A percentile compares a stretch with the other conserved stretches of the same genome.
Conservation (phyloP, 1,140 invertebrate genomes). For the Neodiprion virginianus region DNA sequence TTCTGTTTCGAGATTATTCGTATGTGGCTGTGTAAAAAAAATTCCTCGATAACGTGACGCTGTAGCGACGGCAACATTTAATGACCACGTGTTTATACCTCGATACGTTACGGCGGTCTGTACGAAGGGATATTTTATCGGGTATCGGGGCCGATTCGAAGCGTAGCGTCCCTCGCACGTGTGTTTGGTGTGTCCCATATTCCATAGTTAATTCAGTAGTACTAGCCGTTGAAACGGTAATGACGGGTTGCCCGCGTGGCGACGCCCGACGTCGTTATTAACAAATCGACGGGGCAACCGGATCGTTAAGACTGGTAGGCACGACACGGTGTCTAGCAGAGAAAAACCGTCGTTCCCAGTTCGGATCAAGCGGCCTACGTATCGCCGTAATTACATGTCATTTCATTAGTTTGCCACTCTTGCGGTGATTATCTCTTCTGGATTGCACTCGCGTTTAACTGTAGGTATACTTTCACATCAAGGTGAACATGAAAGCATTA, state of each 20-base stretch:
- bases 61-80: not conserved
- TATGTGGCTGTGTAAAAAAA: no score
- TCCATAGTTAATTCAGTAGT: not conserved
- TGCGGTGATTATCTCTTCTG: no score
- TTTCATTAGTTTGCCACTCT: not conserved
- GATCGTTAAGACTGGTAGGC: not conserved
- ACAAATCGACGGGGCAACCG: not conserved
- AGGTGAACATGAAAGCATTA: no score
- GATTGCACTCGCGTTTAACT: no score
- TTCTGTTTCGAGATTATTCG: no score
- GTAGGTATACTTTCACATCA: no score
- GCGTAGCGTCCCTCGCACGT: not conserved
- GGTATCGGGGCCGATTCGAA: not conserved
- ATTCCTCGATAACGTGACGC: no score
- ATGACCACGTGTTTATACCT: not conserved
- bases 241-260: slow-evolving; percentile 26
- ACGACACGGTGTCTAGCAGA: not conserved
- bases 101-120: not conserved
- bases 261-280: slow-evolving; percentile 12
- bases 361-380: not conserved
- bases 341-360: not conserved
- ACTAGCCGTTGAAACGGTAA: slow-evolving; percentile 28
- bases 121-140: not conserved
- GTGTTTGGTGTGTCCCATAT: not conserved
- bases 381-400: not conserved